A percentile compares a stretch with the other conserved stretches of the same genome.
Evolutionary conservation across 2,888 invertebrate species (phyloP).

Genomic region (Reticulitermes lucifugus): DNA sequence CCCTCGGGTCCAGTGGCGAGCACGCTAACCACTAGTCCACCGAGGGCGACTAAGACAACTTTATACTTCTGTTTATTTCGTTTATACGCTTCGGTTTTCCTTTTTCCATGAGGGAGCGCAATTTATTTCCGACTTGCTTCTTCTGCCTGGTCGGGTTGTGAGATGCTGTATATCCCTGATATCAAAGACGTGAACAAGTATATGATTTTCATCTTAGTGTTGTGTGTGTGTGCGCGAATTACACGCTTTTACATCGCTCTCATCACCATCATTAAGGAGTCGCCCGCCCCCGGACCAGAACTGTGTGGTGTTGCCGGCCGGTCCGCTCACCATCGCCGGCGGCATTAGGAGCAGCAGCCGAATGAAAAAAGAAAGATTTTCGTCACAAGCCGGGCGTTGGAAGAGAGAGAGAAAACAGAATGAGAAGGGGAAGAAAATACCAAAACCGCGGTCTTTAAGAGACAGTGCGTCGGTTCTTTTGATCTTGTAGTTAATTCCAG

Average conservation of each 20-base stretch:
- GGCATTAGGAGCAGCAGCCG: not conserved
- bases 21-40: too few species aligned
- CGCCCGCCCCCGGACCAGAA: conserved; percentile 13
- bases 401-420: conserved; percentile 23
- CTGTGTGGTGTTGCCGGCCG: not conserved
- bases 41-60: too few species aligned
- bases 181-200: not conserved
- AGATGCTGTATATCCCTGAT: not conserved
- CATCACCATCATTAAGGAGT: conserved; percentile 47
- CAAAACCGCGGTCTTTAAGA: conserved; percentile 50
- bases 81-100: too few species aligned
- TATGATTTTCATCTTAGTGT: conserved; percentile 9
- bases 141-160: not conserved
- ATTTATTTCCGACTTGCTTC: too few species aligned
- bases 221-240: conserved; percentile 47
- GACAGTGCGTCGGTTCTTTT: conserved; percentile 49
- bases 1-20: too few species aligned
- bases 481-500: conserved; percentile 49
- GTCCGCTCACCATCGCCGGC: conserved; percentile 27
- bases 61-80: too few species aligned
- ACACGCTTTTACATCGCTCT: conserved; percentile 42
- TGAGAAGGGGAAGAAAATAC: conserved; percentile 28
- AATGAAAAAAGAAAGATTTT: not conserved
- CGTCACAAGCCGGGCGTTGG: not conserved
- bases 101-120: too few species aligned